Conservation (phyloP, 2,888 invertebrate genomes). For the Brachynemurus nebulosus region DNA sequence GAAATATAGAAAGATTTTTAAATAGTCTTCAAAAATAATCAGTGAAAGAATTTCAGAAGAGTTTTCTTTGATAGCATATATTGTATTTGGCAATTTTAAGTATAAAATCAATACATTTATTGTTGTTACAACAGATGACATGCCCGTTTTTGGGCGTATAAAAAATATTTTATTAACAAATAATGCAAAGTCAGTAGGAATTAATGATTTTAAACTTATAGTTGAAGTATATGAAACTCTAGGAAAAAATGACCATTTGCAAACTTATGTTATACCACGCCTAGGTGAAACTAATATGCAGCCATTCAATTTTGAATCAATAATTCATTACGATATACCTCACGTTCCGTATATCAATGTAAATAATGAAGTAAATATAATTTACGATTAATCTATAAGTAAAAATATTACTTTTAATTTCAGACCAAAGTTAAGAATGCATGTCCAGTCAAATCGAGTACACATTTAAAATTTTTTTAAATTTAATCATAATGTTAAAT, state of each 20-base stretch:
- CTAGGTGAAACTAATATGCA: not conserved
- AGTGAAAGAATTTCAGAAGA: not conserved
- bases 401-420: too few relatives aligned
- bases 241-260: not conserved
- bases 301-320: not conserved
- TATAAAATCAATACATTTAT: not conserved
- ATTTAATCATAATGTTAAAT: too few relatives aligned
- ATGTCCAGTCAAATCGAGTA: too few relatives aligned
- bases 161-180: not conserved
- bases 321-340: too few relatives aligned
- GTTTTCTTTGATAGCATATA: not conserved
- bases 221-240: not conserved
- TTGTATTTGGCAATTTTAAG: not conserved
- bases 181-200: not conserved
- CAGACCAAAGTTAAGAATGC: too few relatives aligned
- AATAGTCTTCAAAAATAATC: not conserved
- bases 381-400: too few relatives aligned
- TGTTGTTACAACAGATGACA: not conserved
- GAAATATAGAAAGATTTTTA: not conserved
- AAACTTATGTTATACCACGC: not conserved
- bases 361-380: too few relatives aligned
- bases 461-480: too few relatives aligned
- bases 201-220: not conserved
- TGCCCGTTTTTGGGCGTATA: not conserved
- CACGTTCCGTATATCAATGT: too few relatives aligned